Evolutionary conservation across 2,888 invertebrate genomes (phyloP).

Genomic region (Drosophila mulleri): DNA sequence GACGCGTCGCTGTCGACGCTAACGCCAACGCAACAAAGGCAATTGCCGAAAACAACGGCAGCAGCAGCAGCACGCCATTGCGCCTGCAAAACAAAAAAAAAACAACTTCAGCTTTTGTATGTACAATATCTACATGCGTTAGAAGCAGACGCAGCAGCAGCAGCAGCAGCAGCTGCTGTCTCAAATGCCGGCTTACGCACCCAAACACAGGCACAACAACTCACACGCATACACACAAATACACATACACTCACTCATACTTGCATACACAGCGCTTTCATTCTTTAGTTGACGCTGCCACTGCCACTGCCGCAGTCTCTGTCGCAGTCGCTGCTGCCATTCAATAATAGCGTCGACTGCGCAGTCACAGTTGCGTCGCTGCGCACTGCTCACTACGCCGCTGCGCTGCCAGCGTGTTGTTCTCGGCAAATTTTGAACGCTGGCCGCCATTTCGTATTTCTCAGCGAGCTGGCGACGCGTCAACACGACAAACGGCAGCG

Average conservation of each 20-base stretch:
- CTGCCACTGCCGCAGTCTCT: conserved; percentile 25
- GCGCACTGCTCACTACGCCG: conserved; percentile 1
- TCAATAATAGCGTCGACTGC: conserved; percentile 40
- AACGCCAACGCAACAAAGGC: conserved; percentile 51
- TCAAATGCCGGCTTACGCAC: conserved; percentile 62
- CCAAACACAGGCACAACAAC: conserved; percentile 4
- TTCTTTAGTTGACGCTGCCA: conserved; percentile 42
- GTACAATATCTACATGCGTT: conserved; percentile 13
- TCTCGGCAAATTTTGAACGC: conserved; percentile 67
- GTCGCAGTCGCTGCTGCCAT: conserved; percentile 28
- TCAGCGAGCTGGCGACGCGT: conserved; percentile 81
- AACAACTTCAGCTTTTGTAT: conserved; percentile 18
- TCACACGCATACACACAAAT: conserved; percentile 8
- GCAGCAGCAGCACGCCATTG: conserved; percentile 16
- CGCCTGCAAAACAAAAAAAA: conserved; percentile 16
- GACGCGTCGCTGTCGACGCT: conserved; percentile 25
- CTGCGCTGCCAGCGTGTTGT: conserved; percentile 57
- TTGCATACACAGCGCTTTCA: conserved; percentile 47
- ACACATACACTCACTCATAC: conserved; percentile 5
- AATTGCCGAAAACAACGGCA: conserved; percentile 55
- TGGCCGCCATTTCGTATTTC: conserved; percentile 76
- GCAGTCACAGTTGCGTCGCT: conserved; percentile 20
- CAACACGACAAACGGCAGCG: conserved; percentile 62
- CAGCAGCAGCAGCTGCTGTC: conserved; percentile 43
- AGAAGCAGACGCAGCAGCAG: conserved; percentile 38